Conservation (phyloP, 2,888 invertebrate genomes). For the Rutpela maculata region DNA sequence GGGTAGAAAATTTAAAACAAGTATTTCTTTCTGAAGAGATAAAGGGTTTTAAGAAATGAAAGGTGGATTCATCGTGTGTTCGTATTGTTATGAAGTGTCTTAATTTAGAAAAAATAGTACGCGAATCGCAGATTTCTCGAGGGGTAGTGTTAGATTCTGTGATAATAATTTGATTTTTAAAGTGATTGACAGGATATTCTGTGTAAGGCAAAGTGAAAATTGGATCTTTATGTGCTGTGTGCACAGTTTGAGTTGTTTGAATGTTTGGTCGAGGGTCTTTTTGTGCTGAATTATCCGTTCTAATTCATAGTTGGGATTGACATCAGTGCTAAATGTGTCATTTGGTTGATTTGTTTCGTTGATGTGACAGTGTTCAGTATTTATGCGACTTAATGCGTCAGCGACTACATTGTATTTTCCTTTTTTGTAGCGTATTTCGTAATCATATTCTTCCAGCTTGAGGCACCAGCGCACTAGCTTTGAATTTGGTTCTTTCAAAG, state of each 20-base stretch:
- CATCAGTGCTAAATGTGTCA: too few relatives aligned
- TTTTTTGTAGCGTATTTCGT: conserved; percentile 38
- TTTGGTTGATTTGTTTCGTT: background rate
- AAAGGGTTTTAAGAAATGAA: conserved; percentile 8
- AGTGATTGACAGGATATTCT: conserved; percentile 34
- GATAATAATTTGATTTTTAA: conserved; percentile 31
- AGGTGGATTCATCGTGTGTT: background rate
- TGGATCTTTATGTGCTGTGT: conserved; percentile 26
- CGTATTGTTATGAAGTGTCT: background rate
- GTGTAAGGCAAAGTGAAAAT: conserved; percentile 22
- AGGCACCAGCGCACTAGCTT: conserved; percentile 47
- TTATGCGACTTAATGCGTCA: conserved; percentile 43
- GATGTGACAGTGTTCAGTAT: conserved; percentile 9
- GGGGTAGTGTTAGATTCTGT: conserved; percentile 1
- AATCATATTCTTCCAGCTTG: conserved; percentile 48
- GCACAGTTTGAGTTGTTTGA: conserved; percentile 20
- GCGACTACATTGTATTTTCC: conserved; percentile 47
- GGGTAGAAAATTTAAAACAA: background rate
- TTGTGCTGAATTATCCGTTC: too few relatives aligned
- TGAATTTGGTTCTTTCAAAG: conserved; percentile 52
- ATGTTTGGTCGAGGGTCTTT: too few relatives aligned
- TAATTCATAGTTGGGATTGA: too few relatives aligned
- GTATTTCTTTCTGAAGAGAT: background rate
- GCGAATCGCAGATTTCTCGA: background rate
- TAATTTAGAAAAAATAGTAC: background rate